Base-by-base conservation (phyloP, 2,113 vertebrate species). In the Pelecanus crispus region DNA sequence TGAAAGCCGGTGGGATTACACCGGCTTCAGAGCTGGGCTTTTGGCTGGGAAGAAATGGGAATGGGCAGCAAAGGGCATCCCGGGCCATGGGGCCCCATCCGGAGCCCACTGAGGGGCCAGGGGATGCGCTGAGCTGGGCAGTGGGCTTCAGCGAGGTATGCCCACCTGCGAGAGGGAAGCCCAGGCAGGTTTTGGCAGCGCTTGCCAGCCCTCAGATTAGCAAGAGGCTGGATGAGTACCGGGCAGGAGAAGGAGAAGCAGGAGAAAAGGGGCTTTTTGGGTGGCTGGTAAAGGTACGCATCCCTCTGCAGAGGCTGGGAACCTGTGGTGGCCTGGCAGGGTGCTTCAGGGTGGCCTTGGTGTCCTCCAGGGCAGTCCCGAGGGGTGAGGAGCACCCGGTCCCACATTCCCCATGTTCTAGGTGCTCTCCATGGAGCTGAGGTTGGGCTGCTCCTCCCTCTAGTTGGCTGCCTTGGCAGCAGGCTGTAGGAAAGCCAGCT, bases 311-410 rank as follows among this genome's bases (percentile, higher is more conserved):
- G 74, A 45, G 52, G 38, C 31, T 49, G 38, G 32, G 53, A 36
- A 36, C 10, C 15, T 5, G 3, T 1, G 0, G 1, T 0, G 1
- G 3, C 16, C 12, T 17, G 6, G 34, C 40, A 45, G n/a, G 13
- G 10, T 58, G 24, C 36, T 53, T 28, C 44, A 44, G 17, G 8
- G 28, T 44, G 40, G 20, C 19, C 25, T 19, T 40, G 32, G 12
- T n/a, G 44, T 62, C 58, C n/a, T 34, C 13, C 3, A 1, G 65
- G 40, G 36, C n/a, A n/a, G 58, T 7, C 38, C 24, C 0, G 0
- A 24, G 22, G 55, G 19, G 12, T 53, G 38, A 79, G 19, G 21
- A 73, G 38, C 22, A 50, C 16, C 17, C 0, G 0, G 14, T 29
- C 13, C 19, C 21, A 9, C 1, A 2, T 9, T 50, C 26, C 44